phyloP scores from a whole-genome alignment of 2,888 invertebrate species.

The Buathra laborator region DNA sequence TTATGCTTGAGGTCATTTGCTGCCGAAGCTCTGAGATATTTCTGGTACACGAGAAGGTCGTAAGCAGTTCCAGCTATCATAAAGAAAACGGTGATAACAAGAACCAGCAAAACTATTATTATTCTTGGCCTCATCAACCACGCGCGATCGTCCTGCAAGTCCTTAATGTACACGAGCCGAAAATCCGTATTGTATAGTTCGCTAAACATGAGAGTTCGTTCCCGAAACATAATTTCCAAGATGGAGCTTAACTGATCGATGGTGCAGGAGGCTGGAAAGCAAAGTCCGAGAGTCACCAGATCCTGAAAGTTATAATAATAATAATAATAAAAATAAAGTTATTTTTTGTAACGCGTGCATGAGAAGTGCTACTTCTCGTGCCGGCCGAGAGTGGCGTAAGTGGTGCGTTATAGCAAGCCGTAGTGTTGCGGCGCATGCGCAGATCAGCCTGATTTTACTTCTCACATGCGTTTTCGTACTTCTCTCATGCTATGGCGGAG shows the following conservation, averaged over 20 bases:
- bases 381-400: no score
- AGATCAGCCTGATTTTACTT: no score
- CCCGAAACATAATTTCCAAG: constrained; percentile 79
- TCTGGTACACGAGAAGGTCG: constrained; percentile 78
- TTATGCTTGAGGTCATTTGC: constrained; percentile 62
- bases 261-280: constrained; percentile 86
- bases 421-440: no score
- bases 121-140: constrained; percentile 81
- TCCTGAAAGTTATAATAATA: constrained; percentile 80
- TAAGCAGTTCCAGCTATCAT: constrained; percentile 81
- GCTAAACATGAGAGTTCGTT: constrained; percentile 80
- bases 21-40: constrained; percentile 65
- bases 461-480: no score
- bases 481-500: no score
- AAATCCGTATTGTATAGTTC: constrained; percentile 83
- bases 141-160: constrained; percentile 77
- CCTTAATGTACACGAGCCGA: constrained; percentile 79
- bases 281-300: constrained; percentile 86
- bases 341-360: background rate
- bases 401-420: no score
- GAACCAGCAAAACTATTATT: constrained; percentile 77
- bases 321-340: background rate
- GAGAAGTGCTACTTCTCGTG: no score
- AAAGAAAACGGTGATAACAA: constrained; percentile 74
- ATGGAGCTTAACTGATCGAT: constrained; percentile 81